phyloP scores from a whole-genome alignment of 1,140 invertebrate species.

The Apis laboriosa region DNA sequence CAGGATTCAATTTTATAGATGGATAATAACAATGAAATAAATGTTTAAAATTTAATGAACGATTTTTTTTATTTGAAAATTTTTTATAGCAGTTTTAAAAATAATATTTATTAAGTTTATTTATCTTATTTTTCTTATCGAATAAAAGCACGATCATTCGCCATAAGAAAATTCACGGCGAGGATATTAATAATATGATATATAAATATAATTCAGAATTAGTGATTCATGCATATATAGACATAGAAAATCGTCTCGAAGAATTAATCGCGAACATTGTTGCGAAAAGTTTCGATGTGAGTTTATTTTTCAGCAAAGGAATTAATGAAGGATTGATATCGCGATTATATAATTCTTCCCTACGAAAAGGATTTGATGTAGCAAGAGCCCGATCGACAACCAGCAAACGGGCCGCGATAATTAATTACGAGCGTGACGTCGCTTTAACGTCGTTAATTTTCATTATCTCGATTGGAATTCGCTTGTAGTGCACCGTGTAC shows the following conservation, averaged over 20 bases:
- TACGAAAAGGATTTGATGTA: constrained; percentile 33
- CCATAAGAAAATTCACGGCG: constrained; percentile 50
- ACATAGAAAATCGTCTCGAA: constrained; percentile 45
- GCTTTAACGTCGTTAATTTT: constrained; percentile 67
- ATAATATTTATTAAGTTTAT: constrained; percentile 53
- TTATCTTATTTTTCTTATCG: constrained; percentile 46
- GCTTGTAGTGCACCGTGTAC: constrained; percentile 49
- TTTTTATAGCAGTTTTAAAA: neutral
- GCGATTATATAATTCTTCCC: constrained; percentile 58
- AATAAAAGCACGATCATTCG: constrained; percentile 43
- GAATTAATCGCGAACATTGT: constrained; percentile 46
- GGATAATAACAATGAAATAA: neutral
- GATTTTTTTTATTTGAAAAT: constrained; percentile 9
- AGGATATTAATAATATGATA: constrained; percentile 47
- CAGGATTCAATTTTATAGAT: neutral
- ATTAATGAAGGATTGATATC: constrained; percentile 65
- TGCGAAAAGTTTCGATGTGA: constrained; percentile 39
- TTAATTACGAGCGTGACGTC: constrained; percentile 65
- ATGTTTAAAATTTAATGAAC: constrained; percentile 8
- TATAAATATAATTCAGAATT: constrained; percentile 63
- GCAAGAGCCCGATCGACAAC: constrained; percentile 49
- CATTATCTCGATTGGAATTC: constrained; percentile 68
- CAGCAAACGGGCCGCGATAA: constrained; percentile 57
- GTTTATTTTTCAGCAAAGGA: constrained; percentile 47
- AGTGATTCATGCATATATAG: constrained; percentile 46